These are phyloP conservation scores for Camponotus vicinus DNA, from an alignment of 1,140 invertebrate species.

Conservation along the genomic window DNA sequence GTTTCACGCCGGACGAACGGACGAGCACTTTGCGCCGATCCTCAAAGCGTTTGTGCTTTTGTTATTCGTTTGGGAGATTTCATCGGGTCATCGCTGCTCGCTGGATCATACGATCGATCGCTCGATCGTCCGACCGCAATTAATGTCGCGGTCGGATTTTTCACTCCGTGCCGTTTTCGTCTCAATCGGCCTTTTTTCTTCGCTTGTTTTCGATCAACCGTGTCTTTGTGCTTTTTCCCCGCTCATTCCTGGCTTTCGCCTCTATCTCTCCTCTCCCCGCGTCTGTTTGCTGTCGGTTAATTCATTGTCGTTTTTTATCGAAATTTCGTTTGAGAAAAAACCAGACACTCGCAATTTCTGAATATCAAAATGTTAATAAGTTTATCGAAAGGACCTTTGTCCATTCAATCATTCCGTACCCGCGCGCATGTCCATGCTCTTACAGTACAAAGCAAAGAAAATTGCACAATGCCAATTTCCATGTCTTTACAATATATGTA, in stretches of 20 bases:
- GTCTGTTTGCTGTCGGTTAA: slow-evolving; percentile 1
- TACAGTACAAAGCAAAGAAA: background rate
- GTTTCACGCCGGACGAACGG: slow-evolving; percentile 47
- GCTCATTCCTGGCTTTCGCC: slow-evolving; percentile 23
- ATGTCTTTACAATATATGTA: background rate
- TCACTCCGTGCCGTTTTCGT: slow-evolving; percentile 31
- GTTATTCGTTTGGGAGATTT: slow-evolving; percentile 70
- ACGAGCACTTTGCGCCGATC: slow-evolving; percentile 33
- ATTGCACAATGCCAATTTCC: slow-evolving; percentile 1
- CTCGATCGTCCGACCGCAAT: slow-evolving; percentile 65
- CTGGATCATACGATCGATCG: slow-evolving; percentile 3
- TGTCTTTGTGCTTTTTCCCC: slow-evolving; percentile 45
- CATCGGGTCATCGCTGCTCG: slow-evolving; percentile 53
- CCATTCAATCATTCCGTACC: slow-evolving; percentile 12
- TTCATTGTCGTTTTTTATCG: slow-evolving; percentile 44
- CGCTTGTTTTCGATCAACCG: slow-evolving; percentile 43
- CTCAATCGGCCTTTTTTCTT: background rate
- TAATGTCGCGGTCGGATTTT: slow-evolving; percentile 57
- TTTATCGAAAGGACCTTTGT: slow-evolving; percentile 39
- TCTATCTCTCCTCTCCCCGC: background rate
- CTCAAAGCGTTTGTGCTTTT: slow-evolving; percentile 71
- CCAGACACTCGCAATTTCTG: slow-evolving; percentile 47
- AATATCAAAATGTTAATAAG: slow-evolving; percentile 58
- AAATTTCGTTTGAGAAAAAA: slow-evolving; percentile 50
- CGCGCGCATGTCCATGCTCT: background rate